Evolutionary conservation across 2,113 vertebrate genomes (phyloP).

Genomic region (Seriola quinqueradiata): DNA sequence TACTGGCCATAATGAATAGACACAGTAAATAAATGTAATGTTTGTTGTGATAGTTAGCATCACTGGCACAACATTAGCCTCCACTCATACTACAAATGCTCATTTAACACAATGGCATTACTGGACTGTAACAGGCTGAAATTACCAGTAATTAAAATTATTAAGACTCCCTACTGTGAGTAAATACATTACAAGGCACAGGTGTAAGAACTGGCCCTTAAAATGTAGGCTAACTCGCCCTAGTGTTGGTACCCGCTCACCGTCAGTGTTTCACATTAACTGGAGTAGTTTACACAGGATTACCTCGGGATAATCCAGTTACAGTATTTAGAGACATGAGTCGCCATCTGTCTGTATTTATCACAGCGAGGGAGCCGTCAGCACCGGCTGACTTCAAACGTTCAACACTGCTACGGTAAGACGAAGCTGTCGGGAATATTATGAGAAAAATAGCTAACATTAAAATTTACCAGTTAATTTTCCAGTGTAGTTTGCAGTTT

Average conservation of each 20-base stretch:
- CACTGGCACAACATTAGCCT: neutral
- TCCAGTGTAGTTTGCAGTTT: neutral
- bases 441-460: neutral
- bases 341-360: conserved; percentile 84
- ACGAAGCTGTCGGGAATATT: neutral
- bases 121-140: neutral
- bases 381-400: conserved; percentile 38
- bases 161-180: neutral
- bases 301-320: conserved; percentile 83
- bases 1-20: neutral
- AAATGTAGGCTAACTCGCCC: conserved; percentile 38
- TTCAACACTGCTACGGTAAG: conserved; percentile 25
- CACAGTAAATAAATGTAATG: neutral
- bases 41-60: neutral
- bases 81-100: neutral
- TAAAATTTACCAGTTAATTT: neutral
- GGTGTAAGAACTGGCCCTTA: conserved; percentile 6
- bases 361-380: conserved; percentile 66
- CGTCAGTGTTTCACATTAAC: conserved; percentile 59
- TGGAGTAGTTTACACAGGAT: conserved; percentile 84
- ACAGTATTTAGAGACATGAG: conserved; percentile 83
- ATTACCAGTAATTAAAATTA: neutral
- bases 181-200: conserved; percentile 14
- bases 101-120: neutral
- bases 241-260: conserved; percentile 42